Conservation (phyloP, 2,888 invertebrate genomes). For the Agrenia bidenticulata region DNA sequence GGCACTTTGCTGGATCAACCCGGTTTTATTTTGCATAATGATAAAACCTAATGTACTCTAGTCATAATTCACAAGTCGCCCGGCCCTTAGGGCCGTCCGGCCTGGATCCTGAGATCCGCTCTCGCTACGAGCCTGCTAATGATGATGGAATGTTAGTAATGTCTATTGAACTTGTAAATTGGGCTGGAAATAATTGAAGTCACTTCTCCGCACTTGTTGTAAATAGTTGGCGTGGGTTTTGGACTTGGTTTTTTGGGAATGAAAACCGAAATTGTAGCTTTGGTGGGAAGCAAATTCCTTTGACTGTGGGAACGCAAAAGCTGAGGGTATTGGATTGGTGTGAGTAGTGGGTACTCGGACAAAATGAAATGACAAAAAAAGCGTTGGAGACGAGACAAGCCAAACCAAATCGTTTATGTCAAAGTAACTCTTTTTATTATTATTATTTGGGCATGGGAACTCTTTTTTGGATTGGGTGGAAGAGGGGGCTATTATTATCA, state of each 20-base stretch:
- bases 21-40: too few species aligned
- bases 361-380: too few species aligned
- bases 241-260: slow-evolving; percentile 13
- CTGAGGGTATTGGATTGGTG: not conserved
- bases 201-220: too few species aligned
- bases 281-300: slow-evolving; percentile 48
- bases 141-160: slow-evolving; percentile 1
- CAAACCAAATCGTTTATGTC: slow-evolving; percentile 19
- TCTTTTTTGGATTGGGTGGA: too few species aligned
- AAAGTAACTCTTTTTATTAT: slow-evolving; percentile 16
- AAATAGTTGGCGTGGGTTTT: not conserved
- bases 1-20: too few species aligned
- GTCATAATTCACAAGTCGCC: too few species aligned
- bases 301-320: slow-evolving; percentile 37
- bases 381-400: not conserved
- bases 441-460: slow-evolving; percentile 23
- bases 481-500: too few species aligned
- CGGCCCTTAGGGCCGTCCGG: too few species aligned
- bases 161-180: not conserved
- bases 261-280: slow-evolving; percentile 28
- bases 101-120: too few species aligned
- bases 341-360: slow-evolving; percentile 1
- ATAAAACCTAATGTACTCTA: too few species aligned
- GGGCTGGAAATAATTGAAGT: not conserved
- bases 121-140: too few species aligned